Evolutionary conservation across 2,797 vertebrate genomes (phyloP), one percentile per base, ranked within the genome.

Genomic region (Pangasius djambal): DNA sequence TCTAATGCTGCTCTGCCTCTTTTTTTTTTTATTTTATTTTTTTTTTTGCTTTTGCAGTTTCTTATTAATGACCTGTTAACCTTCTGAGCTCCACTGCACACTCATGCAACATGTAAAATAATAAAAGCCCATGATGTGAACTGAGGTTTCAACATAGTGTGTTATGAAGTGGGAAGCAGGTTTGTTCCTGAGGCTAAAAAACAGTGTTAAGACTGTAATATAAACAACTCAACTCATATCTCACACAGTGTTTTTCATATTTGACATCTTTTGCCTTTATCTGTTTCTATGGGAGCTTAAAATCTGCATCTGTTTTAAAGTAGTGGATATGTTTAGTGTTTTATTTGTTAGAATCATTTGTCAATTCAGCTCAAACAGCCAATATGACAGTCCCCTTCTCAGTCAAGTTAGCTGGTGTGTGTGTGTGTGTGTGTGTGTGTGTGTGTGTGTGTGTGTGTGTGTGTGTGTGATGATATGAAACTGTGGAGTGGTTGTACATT

Each of bases 191-290:
- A 65, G 82, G 59, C 40, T 48, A n/a, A 65, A 48, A 83, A 65
- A 16, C 88, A 90, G 91, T 93, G 91, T 93, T 92, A 88, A 65
- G 84, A 89, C 81, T 90, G 88, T 88, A 88, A 85, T 89, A 75
- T 82, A 77, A 89, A 89, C 83, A 89, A 18, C 72, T 44, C 15
- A 7, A 86, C 28, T 59, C 15, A 2, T 48, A 52, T 57, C 85
- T 70, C 28, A 37, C 59, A 75, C 65, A 48, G 44, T 74, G 65
- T 63, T 86, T 40, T 59, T 86, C 61, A 44, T 83, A 63, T 74
- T 85, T 13, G 12, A 28, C 20, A 16, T 6, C 52, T 89, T 37
- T 16, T 86, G 22, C 75, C 3, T 91, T 50, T 91, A 72, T 91
- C 31, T 92, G 90, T 89, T 67, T 79, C 52, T 82, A 6, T 61